Evolutionary conservation across 2,888 invertebrate genomes (phyloP), one percentile per base, ranked within the genome.

Genomic region (Stenurella melanura): DNA sequence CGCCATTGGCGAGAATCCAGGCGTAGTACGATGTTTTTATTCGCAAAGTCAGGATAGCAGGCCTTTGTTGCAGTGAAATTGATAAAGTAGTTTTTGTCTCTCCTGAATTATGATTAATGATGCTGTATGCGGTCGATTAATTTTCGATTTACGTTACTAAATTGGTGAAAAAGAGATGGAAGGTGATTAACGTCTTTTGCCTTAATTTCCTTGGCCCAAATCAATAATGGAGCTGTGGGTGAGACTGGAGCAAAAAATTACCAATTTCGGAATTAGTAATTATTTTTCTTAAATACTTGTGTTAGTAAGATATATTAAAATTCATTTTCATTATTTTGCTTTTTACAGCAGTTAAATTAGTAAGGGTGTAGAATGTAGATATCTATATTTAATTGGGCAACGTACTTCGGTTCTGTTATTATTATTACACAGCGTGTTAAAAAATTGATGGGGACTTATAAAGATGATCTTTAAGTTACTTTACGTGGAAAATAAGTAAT

Each of bases 71-170:
- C 81, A 77, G 78, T 80, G 84, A 86, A 86, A 85, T 84, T 86
- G 86, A 86, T 86, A 83, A 86, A 86, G 85, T 83, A 83, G 83
- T 85, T 86, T 86, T 86, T 85, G 86, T 86, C 86, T 86, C 84
- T 77, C 76, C 81, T 79, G 81, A 83, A 84, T 84, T 82, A 83
- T 84, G 84, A 84, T 84, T 83, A 83, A 84, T 83, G 84, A 78
- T 76, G 57, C 67, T 72, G 71, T 71, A 58, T 76, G 79, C 76
- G 80, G 81, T 82, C 80, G 82, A 82, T 82, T 81, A 83, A 82
- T 77, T 82, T 80, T 79, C 79, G 82, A 81, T 79, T 78, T 78
- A 75, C 80, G 77, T 76, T 78, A 73, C 61, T 61, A 71, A 76
- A 73, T 78, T 70, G 61, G 57, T 38, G 64, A 75, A 69, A 73